Evolutionary conservation across 1,140 invertebrate genomes (phyloP).

Genomic region (Hypsibius dujardini): DNA sequence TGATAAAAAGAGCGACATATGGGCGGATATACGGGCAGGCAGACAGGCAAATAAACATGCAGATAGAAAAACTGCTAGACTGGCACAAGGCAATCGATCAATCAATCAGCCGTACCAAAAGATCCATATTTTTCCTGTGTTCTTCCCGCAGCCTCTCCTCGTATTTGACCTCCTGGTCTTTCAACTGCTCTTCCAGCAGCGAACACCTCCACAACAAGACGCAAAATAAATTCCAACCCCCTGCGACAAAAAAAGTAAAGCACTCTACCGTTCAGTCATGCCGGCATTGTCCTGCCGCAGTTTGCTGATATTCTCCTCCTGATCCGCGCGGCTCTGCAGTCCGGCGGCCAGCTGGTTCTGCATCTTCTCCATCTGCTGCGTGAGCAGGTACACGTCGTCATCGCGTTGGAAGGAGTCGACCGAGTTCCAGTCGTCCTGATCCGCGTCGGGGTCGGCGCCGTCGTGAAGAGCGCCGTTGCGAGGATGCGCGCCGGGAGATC

Average conservation of each 20-base stretch:
- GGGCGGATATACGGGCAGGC: too few species aligned
- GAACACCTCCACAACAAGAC: not conserved
- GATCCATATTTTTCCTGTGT: slow-evolving; percentile 15
- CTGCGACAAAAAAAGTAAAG: not conserved
- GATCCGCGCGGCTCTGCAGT: not conserved
- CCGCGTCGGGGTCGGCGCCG: not conserved
- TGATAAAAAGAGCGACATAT: too few species aligned
- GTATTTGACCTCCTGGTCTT: slow-evolving; percentile 4
- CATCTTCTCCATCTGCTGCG: slow-evolving; percentile 15
- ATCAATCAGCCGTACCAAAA: slow-evolving; percentile 8
- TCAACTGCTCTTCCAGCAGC: slow-evolving; percentile 11
- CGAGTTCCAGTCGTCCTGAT: slow-evolving; percentile 1
- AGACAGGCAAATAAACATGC: too few species aligned
- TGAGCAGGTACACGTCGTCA: slow-evolving; percentile 6
- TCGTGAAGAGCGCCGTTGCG: too few species aligned
- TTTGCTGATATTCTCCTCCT: slow-evolving; percentile 15
- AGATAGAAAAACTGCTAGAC: not conserved
- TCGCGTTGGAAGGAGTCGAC: slow-evolving; percentile 14
- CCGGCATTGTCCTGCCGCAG: not conserved
- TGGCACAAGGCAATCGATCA: not conserved
- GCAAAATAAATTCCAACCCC: too few species aligned
- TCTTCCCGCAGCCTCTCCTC: slow-evolving; percentile 8
- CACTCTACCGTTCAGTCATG: slow-evolving; percentile 10
- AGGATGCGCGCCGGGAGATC: slow-evolving; percentile 9
- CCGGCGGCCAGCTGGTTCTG: slow-evolving; percentile 1